Base-by-base conservation (phyloP, 2,797 vertebrate species). In the Sebastes iracundus region DNA sequence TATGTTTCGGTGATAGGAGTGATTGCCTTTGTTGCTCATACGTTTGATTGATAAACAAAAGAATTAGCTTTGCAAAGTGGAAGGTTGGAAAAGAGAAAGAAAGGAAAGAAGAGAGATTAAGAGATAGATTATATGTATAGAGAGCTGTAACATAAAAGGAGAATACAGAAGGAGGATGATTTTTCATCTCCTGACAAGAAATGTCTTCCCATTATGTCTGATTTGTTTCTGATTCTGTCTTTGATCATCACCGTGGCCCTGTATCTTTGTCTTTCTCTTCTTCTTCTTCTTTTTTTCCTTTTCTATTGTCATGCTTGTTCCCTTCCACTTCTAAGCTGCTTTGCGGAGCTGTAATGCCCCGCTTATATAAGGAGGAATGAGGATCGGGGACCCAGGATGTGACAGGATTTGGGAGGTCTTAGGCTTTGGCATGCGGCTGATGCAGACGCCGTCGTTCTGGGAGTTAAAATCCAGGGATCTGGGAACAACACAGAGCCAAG, bases 391-490 rank as follows among this genome's bases (percentile, higher is more conserved):
- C 77, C 72, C 46, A 25, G 71, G 61, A 83, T 85, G 55, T 78
- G 80, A 79, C 73, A 28, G 83, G 82, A 82, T 92, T 86, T 90
- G 56, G 75, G 63, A 86, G 88, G 71, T 92, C 77, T 89, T 42
- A 23, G 64, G 72, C 67, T 72, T 74, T 73, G 46, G 69, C 33
- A 32, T 55, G 25, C 23, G 9, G 33, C 68, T 71, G 75, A 67
- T 59, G n/a, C 64, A 76, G 49, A 81, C 33, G 1, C 16, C 5
- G 22, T 70, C 0, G 6, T 35, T 68, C 52, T 28, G 73, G 60
- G 74, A 81, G 59, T 80, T 78, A 16, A 78, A 76, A 84, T 83
- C 65, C 68, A 42, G 27, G 12, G 61, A 77, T 83, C 33, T 75
- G 66, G 42, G 56, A 79, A 59, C 32, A 80, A 75, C 22, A n/a